phyloP scores from a whole-genome alignment of 2,113 vertebrate species.

The Prochilodus magdalenae region DNA sequence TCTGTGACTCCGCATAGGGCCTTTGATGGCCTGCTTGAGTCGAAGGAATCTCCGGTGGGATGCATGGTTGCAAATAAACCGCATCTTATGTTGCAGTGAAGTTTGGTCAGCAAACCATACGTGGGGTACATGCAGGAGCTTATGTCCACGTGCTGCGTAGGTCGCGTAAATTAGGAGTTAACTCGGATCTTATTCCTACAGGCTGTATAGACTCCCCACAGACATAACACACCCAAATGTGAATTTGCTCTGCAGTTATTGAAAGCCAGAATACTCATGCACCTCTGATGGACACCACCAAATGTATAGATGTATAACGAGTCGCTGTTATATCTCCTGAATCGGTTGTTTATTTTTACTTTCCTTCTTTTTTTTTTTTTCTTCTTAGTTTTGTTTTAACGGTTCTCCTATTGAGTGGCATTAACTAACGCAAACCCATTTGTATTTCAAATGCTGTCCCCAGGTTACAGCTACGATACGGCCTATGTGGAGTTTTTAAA shows the following conservation, averaged over 20 bases:
- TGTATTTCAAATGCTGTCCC: constrained; percentile 99
- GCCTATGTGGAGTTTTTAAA: constrained; percentile 99
- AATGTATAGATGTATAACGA: constrained; percentile 24
- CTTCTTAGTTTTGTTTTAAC: constrained; percentile 61
- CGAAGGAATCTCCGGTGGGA: background rate
- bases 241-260: background rate
- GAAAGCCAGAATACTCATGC: constrained; percentile 7
- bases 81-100: background rate
- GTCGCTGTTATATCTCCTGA: constrained; percentile 46
- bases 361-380: constrained; percentile 49
- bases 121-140: background rate
- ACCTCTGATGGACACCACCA: constrained; percentile 15
- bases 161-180: background rate
- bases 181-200: background rate
- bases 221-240: background rate
- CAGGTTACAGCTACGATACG: constrained; percentile 99
- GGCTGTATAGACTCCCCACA: background rate
- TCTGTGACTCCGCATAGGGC: too few relatives aligned
- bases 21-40: background rate
- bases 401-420: constrained; percentile 73
- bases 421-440: constrained; percentile 99
- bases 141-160: background rate
- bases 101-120: background rate
- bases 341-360: constrained; percentile 14
- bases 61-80: background rate